Evolutionary conservation across 2,888 invertebrate species (phyloP).

Genomic region (Ephialtes manifestator): DNA sequence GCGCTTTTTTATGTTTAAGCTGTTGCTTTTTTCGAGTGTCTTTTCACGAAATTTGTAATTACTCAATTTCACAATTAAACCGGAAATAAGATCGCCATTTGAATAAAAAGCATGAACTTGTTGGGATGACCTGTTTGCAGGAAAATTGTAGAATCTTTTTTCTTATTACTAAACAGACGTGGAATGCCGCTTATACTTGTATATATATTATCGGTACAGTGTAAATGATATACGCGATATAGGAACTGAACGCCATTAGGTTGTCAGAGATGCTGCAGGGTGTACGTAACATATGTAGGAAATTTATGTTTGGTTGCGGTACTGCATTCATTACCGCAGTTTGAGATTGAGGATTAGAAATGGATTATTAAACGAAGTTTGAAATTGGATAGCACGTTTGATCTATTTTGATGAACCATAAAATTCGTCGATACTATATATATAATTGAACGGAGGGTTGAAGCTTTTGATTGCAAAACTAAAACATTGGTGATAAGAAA

Average conservation of each 20-base stretch:
- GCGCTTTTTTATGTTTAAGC: too few relatives aligned
- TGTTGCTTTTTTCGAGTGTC: too few relatives aligned
- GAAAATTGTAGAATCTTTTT: too few relatives aligned
- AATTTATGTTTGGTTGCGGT: constrained; percentile 50
- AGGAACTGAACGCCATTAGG: neutral
- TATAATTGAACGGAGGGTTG: neutral
- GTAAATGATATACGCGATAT: neutral
- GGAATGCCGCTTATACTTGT: neutral
- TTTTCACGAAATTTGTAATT: too few relatives aligned
- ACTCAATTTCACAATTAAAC: too few relatives aligned
- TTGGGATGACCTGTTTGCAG: too few relatives aligned
- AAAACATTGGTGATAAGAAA: neutral
- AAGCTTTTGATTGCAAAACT: constrained; percentile 7
- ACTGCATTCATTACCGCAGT: constrained; percentile 17
- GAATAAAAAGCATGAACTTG: too few relatives aligned
- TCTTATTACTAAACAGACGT: too few relatives aligned
- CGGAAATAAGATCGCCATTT: too few relatives aligned
- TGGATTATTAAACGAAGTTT: constrained; percentile 13
- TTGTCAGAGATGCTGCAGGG: neutral
- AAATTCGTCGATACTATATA: neutral
- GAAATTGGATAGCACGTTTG: neutral
- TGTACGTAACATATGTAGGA: constrained; percentile 35
- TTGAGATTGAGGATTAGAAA: neutral
- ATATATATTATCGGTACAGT: constrained; percentile 35
- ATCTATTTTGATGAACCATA: neutral